Base-by-base conservation (phyloP, 1,140 invertebrate genomes). In the Macrostomum lignano region DNA sequence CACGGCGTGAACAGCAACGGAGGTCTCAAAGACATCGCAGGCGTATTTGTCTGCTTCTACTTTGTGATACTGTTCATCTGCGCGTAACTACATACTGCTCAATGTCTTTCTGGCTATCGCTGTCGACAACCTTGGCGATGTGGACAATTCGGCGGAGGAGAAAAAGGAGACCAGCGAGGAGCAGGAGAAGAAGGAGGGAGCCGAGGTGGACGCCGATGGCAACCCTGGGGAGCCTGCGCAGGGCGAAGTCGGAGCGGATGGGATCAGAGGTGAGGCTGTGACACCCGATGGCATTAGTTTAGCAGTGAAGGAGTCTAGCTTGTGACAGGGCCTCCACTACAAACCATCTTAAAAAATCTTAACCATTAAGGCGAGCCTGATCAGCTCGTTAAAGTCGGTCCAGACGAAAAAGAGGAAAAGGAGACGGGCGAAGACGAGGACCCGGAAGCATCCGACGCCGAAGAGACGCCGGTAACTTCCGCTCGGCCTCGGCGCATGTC, bases 51-150 rank as follows among this genome's bases (percentile, higher is more conserved):
- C 17, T 91, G 78, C 51, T 67, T 93, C 44, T 96, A 94, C 59
- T 98, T 88, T 60, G 93, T 98, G 43, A 82, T 94, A 40, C 68
- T 96, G 10, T 96, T 96, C 59, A 96, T 98, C 44, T 91, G 81
- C 61, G 88, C n/a, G 88, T 63, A 98, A 96, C 57, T 96, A 88
- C 63, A 91, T 91, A 46, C 65, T 96, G 37, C 61, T 98, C 48
- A 98, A 98, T 55, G 88, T 98, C 44, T 98, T 98, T 75, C 93
- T 98, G 81, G 88, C 88, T 61, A 96, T 96, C 61, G 88, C 88
- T 48, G 88, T 98, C 3, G 88, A 98, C 55, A 98, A 96, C 63
- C 69, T 98, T 48, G 86, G 84, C 20, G 88, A 96, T 62, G 84
- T 84, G n/a, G 31, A 30, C 21, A 10, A 38, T 22, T 23, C 22